These are phyloP conservation scores for Glaucidium brasilianum DNA, from an alignment of 2,113 vertebrate species.

Conservation along the genomic window DNA sequence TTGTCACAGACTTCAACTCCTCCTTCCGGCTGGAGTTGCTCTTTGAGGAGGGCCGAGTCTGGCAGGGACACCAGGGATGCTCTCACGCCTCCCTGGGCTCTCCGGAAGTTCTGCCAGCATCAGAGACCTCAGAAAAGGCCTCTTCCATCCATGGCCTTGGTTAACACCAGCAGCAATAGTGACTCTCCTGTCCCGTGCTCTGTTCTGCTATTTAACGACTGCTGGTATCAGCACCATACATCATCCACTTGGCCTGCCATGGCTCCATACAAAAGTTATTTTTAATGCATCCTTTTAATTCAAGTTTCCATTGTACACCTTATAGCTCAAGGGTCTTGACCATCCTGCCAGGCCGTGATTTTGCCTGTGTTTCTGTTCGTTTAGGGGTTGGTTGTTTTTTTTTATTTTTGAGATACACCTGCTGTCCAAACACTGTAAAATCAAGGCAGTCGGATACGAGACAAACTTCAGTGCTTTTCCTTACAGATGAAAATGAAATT, in stretches of 20 bases:
- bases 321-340: neutral
- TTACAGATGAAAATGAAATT: conserved; percentile 29
- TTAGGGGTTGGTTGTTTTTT: too few species aligned
- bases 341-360: neutral
- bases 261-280: neutral
- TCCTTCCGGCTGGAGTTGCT: neutral
- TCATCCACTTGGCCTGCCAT: neutral
- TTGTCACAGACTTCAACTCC: neutral
- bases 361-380: neutral
- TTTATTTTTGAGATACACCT: neutral
- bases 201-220: neutral
- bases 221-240: neutral
- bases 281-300: neutral
- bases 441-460: conserved; percentile 24
- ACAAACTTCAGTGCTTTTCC: conserved; percentile 12
- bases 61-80: neutral
- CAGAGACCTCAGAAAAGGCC: neutral
- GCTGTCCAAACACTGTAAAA: conserved; percentile 13
- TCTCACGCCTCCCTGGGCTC: accelerated
- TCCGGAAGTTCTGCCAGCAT: neutral
- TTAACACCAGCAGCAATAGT: neutral
- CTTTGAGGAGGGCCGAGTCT: neutral
- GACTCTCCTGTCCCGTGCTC: neutral
- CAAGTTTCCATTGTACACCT: neutral
- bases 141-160: neutral